A percentile compares a stretch with the other conserved stretches of the same genome.
Evolutionary conservation across 2,797 vertebrate genomes (phyloP).

Genomic region (Eospalax fontanierii): DNA sequence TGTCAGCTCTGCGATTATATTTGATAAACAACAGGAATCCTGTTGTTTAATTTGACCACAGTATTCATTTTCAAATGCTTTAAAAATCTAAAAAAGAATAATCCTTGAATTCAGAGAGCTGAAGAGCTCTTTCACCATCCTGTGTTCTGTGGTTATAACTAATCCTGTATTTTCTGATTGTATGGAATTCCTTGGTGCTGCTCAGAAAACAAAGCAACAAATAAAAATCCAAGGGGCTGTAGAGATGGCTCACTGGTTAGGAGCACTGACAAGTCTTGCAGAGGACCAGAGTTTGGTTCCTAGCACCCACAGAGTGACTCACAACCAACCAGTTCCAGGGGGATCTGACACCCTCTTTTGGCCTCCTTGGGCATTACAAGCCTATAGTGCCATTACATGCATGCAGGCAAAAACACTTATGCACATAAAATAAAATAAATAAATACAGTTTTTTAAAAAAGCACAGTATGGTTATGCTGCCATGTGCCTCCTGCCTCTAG

Average conservation of each 20-base stretch:
- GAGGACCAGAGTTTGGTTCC: too few species aligned
- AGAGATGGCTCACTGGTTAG: too few species aligned
- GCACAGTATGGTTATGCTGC: neutral
- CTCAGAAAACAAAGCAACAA: neutral
- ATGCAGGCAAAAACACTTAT: too few species aligned
- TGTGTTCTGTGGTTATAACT: neutral
- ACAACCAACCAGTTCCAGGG: too few species aligned
- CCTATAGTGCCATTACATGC: too few species aligned
- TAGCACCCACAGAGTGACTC: too few species aligned
- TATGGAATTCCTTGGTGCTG: neutral
- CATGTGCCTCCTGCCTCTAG: neutral
- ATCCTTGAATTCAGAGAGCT: neutral
- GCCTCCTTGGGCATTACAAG: too few species aligned
- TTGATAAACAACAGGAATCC: neutral
- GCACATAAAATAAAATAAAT: too few species aligned
- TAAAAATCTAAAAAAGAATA: conserved; percentile 6
- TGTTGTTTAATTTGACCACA: neutral
- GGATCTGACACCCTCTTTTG: too few species aligned
- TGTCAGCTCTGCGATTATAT: neutral
- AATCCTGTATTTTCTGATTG: neutral
- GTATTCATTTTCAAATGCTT: neutral
- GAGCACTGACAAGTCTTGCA: too few species aligned
- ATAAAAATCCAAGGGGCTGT: too few species aligned
- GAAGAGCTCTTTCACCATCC: neutral
- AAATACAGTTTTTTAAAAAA: too few species aligned